Evolutionary conservation across 2,113 vertebrate genomes (phyloP), one percentile per base, ranked within the genome.

Genomic region (Neolamprologus brichardi): DNA sequence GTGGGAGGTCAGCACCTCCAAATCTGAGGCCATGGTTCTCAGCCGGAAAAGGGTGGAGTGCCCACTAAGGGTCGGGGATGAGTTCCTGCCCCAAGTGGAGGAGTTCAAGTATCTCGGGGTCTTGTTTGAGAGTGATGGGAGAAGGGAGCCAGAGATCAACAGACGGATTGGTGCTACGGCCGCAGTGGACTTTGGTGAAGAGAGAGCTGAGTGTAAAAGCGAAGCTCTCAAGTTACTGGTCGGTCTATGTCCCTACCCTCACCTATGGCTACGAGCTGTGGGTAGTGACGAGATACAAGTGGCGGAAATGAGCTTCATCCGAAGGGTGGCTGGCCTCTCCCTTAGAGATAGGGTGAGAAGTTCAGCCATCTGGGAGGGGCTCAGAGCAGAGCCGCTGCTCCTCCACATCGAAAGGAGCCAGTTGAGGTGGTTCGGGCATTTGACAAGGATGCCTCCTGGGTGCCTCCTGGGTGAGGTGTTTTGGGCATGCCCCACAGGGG

Each of bases 371-470:
- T 0, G 2, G 1, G 9, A 52, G 51, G 9, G 18, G 18, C 52
- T 53, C 20, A 2, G 52, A 23, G 20, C 0, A 54, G 20, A 54
- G 11, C 52, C 1, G 0, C 0, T 54, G 52, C 3, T 54, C 0
- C 11, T 54, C 52, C 20, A 54, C 52, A 54, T 54, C 0, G 20
- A 54, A 23, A 54, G 20, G 20, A 54, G 20, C 4, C 20, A 54
- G 11, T 0, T 54, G 20, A 54, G 52, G 52, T 54, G 20, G 12
- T 54, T 25, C 4, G 20, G 20, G 20, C 53, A 4, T 56, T 0
- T 56, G 20, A 56, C 12, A 56, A 56, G 53, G 20, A 56, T 56
- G 53, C 12, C 53, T 25, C 12, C 49, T 52, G 49, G 18, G 49
- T 0, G 49, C 49, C 49, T n/a, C 49, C 20, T 56, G 23, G 53